Evolutionary conservation across 1,140 invertebrate genomes (phyloP), one percentile per base, ranked within the genome.

Genomic region (Solenopsis invicta): DNA sequence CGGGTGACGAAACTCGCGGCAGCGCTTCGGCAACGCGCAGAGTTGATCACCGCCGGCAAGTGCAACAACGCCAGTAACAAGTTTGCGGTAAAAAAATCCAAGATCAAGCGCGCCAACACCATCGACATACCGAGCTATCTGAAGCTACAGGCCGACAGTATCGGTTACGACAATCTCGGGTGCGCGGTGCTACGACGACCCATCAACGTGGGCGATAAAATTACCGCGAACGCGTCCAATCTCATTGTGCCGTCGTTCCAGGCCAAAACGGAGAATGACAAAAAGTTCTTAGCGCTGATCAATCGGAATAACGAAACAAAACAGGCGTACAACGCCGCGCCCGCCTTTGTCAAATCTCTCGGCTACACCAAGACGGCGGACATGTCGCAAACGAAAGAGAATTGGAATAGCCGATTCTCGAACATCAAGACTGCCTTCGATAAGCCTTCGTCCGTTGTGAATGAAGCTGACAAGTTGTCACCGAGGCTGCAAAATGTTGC

Each of bases 391-490:
- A 95, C 92, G 78, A 95, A 95, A 18, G 93, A 94, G 64, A 97
- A 97, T 87, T 98, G 97, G 97, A 98, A 96, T 85, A 97, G 96
- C 90, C 96, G 97, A 72, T 98, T 98, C 93, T 97, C 97, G 0
- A 97, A 98, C 87, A 97, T 98, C 13, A 98, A 98, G 94, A 98
- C 97, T n/a, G 96, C 97, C 4, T 98, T 98, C 92, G 98, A 98
- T 88, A 94, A 94, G 13, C 80, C 87, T 0, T n/a, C 75, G 1
- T 48, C 50, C 1, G 78, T 8, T 9, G n/a, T 71, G 2, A 87
- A 85, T 1, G 82, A 77, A 0, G 61, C 61, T 41, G 85, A 88
- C 13, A 87, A 77, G 8, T 12, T 74, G 8, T 71, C 67, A 18
- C 37, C 87, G 1, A 90, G 78, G 24, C 21, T 24, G 45, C 74